These are phyloP conservation scores for Heteromyza rotundicornis DNA, from an alignment of 2,888 invertebrate species.

Conservation along the genomic window DNA sequence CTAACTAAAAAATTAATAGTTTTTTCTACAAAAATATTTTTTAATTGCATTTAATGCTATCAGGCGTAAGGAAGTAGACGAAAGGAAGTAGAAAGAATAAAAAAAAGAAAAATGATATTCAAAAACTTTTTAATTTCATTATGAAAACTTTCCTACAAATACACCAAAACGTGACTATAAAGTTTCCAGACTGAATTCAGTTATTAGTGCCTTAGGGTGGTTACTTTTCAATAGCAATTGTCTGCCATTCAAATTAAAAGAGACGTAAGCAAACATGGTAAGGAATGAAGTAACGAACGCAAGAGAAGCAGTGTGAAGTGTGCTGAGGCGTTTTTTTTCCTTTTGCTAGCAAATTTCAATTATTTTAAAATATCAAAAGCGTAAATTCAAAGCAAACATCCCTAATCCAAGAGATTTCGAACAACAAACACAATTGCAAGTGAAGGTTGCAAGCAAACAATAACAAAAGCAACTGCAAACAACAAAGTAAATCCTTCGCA, in stretches of 20 bases:
- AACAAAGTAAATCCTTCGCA: neutral
- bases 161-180: neutral
- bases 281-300: too few relatives aligned
- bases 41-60: too few relatives aligned
- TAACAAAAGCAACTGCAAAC: too few relatives aligned
- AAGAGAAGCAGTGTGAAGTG: too few relatives aligned
- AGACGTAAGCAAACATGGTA: neutral
- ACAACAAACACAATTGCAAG: neutral
- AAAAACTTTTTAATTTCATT: neutral
- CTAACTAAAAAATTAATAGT: too few relatives aligned
- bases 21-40: too few relatives aligned
- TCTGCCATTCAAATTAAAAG: neutral
- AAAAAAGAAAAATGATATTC: neutral
- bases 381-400: neutral
- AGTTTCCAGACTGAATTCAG: neutral
- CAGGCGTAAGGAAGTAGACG: too few relatives aligned
- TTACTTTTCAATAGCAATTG: neutral
- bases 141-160: neutral
- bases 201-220: neutral
- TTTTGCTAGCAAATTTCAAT: neutral
- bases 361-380: neutral
- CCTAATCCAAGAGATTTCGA: neutral
- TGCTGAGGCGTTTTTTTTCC: neutral
- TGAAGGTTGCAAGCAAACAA: too few relatives aligned
- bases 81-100: too few relatives aligned